Conservation (phyloP, 2,888 invertebrate species). For the Lasioglossum malachurum region DNA sequence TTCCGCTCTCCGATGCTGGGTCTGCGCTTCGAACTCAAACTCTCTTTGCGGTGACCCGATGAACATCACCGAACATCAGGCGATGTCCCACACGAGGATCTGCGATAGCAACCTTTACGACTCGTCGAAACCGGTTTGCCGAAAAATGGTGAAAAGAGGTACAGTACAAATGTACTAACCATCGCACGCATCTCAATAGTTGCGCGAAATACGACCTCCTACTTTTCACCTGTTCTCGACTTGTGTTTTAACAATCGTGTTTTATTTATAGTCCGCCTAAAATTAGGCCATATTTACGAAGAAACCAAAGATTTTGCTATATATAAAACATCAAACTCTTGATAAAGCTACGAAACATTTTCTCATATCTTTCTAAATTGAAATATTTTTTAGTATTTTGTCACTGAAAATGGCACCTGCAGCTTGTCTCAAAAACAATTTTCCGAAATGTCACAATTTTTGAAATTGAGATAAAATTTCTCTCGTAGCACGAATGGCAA, state of each 20-base stretch:
- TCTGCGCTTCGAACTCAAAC: conserved; percentile 90
- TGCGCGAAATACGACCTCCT: too few species aligned
- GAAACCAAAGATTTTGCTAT: too few species aligned
- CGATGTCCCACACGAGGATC: conserved; percentile 81
- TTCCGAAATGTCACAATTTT: not conserved
- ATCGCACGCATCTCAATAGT: not conserved
- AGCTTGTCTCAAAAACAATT: not conserved
- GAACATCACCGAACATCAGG: conserved; percentile 86
- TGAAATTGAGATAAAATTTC: not conserved
- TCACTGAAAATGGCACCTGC: not conserved
- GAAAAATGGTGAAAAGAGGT: conserved; percentile 92
- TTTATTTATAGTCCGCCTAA: not conserved
- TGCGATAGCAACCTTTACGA: conserved; percentile 74
- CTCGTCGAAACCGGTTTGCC: conserved; percentile 87
- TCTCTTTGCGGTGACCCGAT: conserved; percentile 91
- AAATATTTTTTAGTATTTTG: too few species aligned
- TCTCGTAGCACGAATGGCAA: not conserved
- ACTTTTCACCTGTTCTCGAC: not conserved
- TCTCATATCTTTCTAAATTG: not conserved
- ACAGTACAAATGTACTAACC: conserved; percentile 79
- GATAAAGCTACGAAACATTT: too few species aligned
- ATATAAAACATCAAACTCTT: too few species aligned
- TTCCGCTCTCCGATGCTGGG: conserved; percentile 90
- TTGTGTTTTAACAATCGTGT: not conserved
- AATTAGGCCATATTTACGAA: too few species aligned